These are phyloP conservation scores for Drosophila albomicans DNA, from an alignment of 1,140 invertebrate species.

Conservation along the genomic window DNA sequence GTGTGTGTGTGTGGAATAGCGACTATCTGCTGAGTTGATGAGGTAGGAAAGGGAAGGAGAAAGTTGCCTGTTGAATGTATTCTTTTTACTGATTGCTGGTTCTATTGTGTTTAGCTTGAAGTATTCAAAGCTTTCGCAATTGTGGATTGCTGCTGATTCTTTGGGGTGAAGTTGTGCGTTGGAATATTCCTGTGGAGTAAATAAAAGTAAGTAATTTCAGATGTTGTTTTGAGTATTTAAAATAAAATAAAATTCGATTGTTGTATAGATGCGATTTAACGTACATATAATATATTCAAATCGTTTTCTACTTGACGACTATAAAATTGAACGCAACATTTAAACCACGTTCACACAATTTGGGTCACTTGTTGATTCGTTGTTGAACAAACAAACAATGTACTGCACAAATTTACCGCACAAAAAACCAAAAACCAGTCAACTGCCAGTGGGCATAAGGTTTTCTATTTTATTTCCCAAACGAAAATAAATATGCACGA, in stretches of 20 bases:
- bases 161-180: constrained; percentile 67
- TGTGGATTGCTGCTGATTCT: constrained; percentile 43
- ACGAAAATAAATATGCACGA: constrained; percentile 34
- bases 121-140: constrained; percentile 1
- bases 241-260: too few relatives aligned
- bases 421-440: constrained; percentile 2
- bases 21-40: background rate
- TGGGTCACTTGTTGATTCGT: constrained; percentile 63
- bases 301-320: background rate
- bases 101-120: constrained; percentile 18
- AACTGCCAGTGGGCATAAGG: constrained; percentile 12
- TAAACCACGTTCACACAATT: constrained; percentile 9
- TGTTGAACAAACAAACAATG: constrained; percentile 26
- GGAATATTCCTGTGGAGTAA: constrained; percentile 60
- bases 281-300: background rate
- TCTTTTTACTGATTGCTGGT: constrained; percentile 1
- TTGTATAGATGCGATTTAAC: too few relatives aligned
- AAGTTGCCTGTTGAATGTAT: constrained; percentile 21
- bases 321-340: constrained; percentile 12
- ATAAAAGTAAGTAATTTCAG: too few relatives aligned
- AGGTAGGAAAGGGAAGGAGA: background rate
- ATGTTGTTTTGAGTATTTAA: too few relatives aligned
- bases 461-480: constrained; percentile 27
- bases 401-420: constrained; percentile 1
- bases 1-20: constrained; percentile 1